phyloP scores from a whole-genome alignment of 2,797 vertebrate species.

The Carduelis carduelis region DNA sequence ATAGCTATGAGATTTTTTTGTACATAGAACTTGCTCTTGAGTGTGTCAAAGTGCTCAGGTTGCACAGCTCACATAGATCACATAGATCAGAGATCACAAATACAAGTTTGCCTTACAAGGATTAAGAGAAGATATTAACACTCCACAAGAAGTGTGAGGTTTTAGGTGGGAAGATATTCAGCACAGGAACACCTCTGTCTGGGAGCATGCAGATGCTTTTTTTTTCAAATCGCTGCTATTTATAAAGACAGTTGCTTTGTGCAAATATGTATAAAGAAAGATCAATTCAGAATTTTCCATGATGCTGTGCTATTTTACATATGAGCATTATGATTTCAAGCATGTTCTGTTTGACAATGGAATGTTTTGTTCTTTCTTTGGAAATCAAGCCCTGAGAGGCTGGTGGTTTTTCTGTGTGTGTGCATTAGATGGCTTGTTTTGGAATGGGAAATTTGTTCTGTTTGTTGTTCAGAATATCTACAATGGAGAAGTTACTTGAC shows the following conservation, averaged over 20 bases:
- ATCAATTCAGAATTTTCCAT: background rate
- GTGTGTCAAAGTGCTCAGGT: background rate
- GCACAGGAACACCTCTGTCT: background rate
- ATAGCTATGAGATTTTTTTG: background rate
- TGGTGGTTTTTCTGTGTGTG: background rate
- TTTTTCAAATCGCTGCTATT: background rate
- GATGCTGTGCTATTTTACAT: background rate
- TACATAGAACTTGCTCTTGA: background rate
- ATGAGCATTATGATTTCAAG: background rate
- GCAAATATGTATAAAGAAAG: background rate
- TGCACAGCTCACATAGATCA: background rate
- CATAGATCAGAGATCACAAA: background rate
- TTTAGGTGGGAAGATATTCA: slow-evolving; percentile 5
- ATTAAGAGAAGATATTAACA: background rate
- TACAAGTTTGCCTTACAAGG: background rate
- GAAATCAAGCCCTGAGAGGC: background rate
- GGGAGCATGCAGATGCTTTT: background rate
- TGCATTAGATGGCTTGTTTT: background rate
- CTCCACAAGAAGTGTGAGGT: background rate
- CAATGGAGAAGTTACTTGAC: background rate
- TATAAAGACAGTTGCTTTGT: background rate
- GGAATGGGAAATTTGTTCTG: background rate
- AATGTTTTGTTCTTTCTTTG: background rate
- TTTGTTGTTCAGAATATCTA: background rate
- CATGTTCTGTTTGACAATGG: background rate